Base-by-base conservation (phyloP, 1,140 invertebrate genomes). In the Plodia interpunctella region DNA sequence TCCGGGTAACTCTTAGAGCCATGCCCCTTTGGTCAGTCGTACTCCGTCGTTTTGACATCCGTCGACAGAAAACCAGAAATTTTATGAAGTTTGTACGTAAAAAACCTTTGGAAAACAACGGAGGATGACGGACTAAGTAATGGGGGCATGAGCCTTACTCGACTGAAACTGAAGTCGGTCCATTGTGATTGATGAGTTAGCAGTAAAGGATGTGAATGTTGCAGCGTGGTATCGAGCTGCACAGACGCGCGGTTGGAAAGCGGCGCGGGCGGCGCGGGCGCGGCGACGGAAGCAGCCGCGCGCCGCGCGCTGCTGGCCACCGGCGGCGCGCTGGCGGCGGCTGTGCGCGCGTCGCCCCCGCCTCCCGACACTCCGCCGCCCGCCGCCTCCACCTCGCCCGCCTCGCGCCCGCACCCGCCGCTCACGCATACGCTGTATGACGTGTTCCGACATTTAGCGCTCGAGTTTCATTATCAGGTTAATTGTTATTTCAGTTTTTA, bases 241-340 rank as follows among this genome's bases (percentile, higher is more conserved):
- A 68, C 75, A 58, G 96, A 97, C 87, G 92, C 94, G 9, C 92
- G 96, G 50, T 80, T 97, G 28, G 95, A 97, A 74, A 92, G 93
- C 66, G 94, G 94, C 0, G 90, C 95, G 0, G 94, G 95, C 68
- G 78, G 96, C 70, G 71, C 71, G 49, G 77, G 77, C 38, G 91
- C 92, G 21, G 92, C 92, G 93, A 96, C 92, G 91, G 96, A 97
- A 87, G 92, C 95, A 2, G 88, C 91, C 49, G 83, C 96, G 18
- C 91, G 94, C 50, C 93, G 94, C 68, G 85, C 95, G 28, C 92
- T 94, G 2, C 70, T 85, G 5, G 68, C 76, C 49, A 83, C 83
- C 0, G 75, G 77, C 11, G 80, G 74, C 2, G 72, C 79, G 13
- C 71, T 87, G 21, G 78, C 84, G 10, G 60, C 68, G 1, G 77